These are phyloP conservation scores for Eutrigla gurnardus DNA, from an alignment of 2,797 vertebrate species.

Conservation along the genomic window DNA sequence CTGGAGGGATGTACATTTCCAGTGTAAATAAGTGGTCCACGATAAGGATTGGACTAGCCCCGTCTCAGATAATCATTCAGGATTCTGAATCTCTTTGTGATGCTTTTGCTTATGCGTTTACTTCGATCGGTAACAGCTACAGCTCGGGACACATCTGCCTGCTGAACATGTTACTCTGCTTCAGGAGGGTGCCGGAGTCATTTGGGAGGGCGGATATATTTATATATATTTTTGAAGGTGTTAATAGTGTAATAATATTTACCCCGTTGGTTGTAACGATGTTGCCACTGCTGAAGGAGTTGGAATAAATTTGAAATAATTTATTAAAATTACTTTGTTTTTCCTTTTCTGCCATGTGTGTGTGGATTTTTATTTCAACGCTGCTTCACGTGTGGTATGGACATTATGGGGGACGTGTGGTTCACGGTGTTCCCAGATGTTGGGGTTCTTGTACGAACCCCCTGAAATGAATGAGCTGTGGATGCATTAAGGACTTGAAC, in stretches of 20 bases:
- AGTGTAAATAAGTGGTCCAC: constrained; percentile 29
- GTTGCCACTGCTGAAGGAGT: constrained; percentile 65
- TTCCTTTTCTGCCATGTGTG: constrained; percentile 25
- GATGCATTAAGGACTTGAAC: background rate
- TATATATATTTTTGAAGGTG: constrained; percentile 72
- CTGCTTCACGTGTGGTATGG: background rate
- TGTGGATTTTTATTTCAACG: background rate
- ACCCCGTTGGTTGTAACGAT: constrained; percentile 58
- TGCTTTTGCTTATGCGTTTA: constrained; percentile 30
- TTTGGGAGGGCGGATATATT: constrained; percentile 33
- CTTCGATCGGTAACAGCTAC: constrained; percentile 3
- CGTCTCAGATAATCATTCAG: background rate
- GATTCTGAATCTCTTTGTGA: constrained; percentile 14
- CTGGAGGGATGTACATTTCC: background rate
- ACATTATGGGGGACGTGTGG: background rate
- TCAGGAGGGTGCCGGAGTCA: constrained; percentile 34
- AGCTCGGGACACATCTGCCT: constrained; percentile 25
- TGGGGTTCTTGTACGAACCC: background rate
- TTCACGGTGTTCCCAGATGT: background rate
- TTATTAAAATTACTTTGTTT: constrained; percentile 79
- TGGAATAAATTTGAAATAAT: constrained; percentile 81
- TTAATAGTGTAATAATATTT: constrained; percentile 72
- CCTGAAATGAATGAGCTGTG: background rate
- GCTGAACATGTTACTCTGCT: constrained; percentile 23
- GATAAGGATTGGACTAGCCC: background rate